Evolutionary conservation across 2,888 invertebrate genomes (phyloP).

Genomic region (Colletes collaris): DNA sequence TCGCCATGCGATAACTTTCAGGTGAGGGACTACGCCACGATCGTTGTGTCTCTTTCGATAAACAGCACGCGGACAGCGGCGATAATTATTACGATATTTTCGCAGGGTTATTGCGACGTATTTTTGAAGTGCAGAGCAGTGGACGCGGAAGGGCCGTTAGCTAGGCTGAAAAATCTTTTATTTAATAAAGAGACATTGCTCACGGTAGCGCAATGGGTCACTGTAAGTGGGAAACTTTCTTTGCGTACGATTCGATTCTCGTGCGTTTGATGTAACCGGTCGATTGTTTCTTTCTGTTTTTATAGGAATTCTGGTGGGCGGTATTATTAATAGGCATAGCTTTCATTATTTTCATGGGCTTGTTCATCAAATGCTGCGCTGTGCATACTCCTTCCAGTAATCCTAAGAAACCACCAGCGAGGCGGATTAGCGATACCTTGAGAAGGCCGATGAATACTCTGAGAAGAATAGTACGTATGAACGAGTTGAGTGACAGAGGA

Average conservation of each 20-base stretch:
- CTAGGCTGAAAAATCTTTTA: slow-evolving; percentile 96
- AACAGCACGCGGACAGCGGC: no score
- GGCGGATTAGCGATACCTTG: slow-evolving; percentile 95
- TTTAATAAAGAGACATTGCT: slow-evolving; percentile 95
- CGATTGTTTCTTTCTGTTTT: slow-evolving; percentile 58
- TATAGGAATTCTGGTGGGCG: slow-evolving; percentile 95
- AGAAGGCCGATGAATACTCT: slow-evolving; percentile 96
- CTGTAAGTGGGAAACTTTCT: slow-evolving; percentile 83
- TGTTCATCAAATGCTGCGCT: slow-evolving; percentile 99
- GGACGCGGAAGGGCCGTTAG: slow-evolving; percentile 99
- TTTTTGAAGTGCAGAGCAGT: slow-evolving; percentile 99
- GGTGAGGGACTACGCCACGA: slow-evolving; percentile 83
- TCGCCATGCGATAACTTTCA: slow-evolving; percentile 99
- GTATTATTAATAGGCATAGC: slow-evolving; percentile 96
- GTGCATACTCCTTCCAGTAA: slow-evolving; percentile 99
- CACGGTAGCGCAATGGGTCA: slow-evolving; percentile 96
- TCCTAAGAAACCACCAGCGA: slow-evolving; percentile 97
- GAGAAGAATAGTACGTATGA: slow-evolving; percentile 89
- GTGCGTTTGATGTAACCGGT: not conserved
- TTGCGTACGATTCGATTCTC: not conserved
- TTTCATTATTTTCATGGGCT: slow-evolving; percentile 97
- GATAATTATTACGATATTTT: not conserved
- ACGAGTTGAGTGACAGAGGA: not conserved
- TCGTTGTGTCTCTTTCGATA: not conserved
- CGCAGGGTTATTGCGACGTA: slow-evolving; percentile 98